Evolutionary conservation across 2,888 invertebrate species (phyloP), one percentile per base, ranked within the genome.

Genomic region (Tetramorium bicarinatum): DNA sequence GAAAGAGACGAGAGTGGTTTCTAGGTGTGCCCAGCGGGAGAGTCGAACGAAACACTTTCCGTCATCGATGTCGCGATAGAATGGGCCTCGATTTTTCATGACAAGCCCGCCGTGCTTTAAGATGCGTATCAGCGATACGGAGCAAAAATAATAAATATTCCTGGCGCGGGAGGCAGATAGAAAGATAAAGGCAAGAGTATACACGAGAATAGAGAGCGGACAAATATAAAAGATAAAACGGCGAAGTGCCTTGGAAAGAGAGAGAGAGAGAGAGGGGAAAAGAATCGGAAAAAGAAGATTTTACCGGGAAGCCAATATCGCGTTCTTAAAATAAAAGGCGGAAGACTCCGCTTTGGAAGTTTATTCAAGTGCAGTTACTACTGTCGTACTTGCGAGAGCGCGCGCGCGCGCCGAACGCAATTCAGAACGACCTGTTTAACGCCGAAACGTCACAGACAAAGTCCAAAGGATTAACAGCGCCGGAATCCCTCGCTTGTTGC

Each of bases 381-480:
- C 62, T 18, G 8, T 1, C 21, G 21, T n/a, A 29, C 67, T 79
- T 79, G 59, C 15, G 56, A 67, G 62, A 13, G 76, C 61, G 49
- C 34, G 38, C 25, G 44, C 52, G 56, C 21, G 41, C 56, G 6
- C 15, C 47, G 79, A 18, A 15, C 44, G 54, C 64, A 54, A 83
- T 69, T 83, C 71, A 44, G 64, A 54, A 52, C 59, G 25, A 72
- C 15, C 54, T 59, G 75, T 77, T 83, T 72, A 82, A 44, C 83
- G 71, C 49, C 72, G 79, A 79, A 86, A 79, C 87, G 84, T 87
- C 90, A 85, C 66, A 64, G 64, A 72, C 83, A 90, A 90, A 91
- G 87, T 91, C 88, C 88, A 74, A 87, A 86, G 90, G 91, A 92
- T 93, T 92, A 92, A 79, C 86, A 84, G 83, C 80, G 89, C 87